Conservation (phyloP, 2,113 vertebrate species). For the Rhabdomys dilectus region DNA sequence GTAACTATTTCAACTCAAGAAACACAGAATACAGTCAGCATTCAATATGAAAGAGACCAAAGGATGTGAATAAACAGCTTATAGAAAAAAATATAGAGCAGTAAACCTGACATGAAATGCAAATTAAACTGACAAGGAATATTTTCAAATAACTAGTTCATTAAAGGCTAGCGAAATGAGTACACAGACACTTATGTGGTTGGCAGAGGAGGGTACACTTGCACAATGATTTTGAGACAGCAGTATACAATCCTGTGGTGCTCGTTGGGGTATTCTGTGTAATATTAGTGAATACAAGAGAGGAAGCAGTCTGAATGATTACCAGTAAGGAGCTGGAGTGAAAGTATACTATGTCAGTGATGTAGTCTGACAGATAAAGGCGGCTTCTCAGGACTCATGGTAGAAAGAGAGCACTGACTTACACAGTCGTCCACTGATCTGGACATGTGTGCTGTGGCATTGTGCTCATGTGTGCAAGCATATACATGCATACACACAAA, state of each 20-base stretch:
- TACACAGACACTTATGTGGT: background rate
- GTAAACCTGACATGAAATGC: background rate
- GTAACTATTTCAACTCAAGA: background rate
- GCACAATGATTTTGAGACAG: background rate
- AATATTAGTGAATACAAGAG: background rate
- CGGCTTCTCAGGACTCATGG: background rate
- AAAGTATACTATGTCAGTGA: background rate
- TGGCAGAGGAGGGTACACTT: constrained; percentile 2
- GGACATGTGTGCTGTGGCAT: background rate
- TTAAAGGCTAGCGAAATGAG: constrained; percentile 9
- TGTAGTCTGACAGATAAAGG: background rate
- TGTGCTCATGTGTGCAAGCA: background rate
- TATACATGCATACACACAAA: background rate
- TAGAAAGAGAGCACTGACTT: background rate
- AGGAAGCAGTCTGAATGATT: background rate
- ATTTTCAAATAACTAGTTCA: constrained; percentile 31
- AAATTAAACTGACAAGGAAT: constrained; percentile 18
- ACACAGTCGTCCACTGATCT: background rate
- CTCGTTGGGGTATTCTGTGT: background rate
- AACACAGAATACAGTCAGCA: background rate
- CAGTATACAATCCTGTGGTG: background rate
- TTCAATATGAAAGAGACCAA: constrained; percentile 12
- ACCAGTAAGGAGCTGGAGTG: background rate
- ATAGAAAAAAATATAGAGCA: background rate
- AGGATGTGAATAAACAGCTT: background rate